Percentiles rank a stretch among this genome's conserved stretches.
Conservation (phyloP, 2,888 invertebrate species). For the Leucophenga montana region DNA sequence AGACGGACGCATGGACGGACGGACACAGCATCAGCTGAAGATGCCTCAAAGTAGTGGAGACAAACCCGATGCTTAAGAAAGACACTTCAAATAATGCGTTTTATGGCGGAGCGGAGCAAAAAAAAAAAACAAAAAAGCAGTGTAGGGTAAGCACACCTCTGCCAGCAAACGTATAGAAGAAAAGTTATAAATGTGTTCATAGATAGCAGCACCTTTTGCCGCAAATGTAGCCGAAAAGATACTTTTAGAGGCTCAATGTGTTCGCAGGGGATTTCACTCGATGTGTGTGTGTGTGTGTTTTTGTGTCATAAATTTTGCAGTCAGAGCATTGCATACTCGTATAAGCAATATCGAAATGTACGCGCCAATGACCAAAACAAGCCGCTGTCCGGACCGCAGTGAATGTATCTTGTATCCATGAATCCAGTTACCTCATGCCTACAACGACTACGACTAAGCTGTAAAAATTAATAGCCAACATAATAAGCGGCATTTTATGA, state of each 20-base stretch:
- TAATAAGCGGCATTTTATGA: conserved; percentile 66
- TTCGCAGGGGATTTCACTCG: too few relatives aligned
- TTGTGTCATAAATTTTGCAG: conserved; percentile 21
- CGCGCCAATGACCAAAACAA: conserved; percentile 12
- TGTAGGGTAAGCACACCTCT: too few relatives aligned
- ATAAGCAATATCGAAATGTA: conserved; percentile 16
- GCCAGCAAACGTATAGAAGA: too few relatives aligned
- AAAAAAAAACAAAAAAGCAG: too few relatives aligned
- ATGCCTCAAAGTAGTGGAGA: neutral
- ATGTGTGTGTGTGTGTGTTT: conserved; percentile 7
- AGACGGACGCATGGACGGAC: neutral
- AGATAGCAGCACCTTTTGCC: conserved; percentile 13
- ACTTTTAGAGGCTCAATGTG: too few relatives aligned
- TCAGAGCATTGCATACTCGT: neutral
- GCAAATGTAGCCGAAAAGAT: neutral
- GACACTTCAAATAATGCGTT: conserved; percentile 8
- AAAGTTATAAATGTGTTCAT: conserved; percentile 10
- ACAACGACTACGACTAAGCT: conserved; percentile 50
- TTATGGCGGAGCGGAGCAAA: too few relatives aligned
- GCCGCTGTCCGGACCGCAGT: neutral
- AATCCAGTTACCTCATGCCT: neutral
- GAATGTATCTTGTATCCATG: neutral
- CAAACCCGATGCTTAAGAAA: neutral
- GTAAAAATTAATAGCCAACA: conserved; percentile 62
- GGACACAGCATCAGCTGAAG: neutral